Evolutionary conservation across 1,140 invertebrate species (phyloP).

Genomic region (Caenorhabditis elegans): WBcel235 BX284606.5:10669501-10670000

Average conservation of each 20-base stretch:
- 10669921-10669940: not conserved
- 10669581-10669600: constrained; percentile 40
- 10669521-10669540: constrained; percentile 62
- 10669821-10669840: too few species aligned
- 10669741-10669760: too few species aligned
- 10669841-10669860: constrained; percentile 52
- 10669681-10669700: too few species aligned
- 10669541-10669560: constrained; percentile 54
- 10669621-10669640: too few species aligned
- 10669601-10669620: too few species aligned
- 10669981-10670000: not conserved
- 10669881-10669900: constrained; percentile 57
- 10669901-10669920: not conserved
- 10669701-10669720: too few species aligned
- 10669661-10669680: too few species aligned
- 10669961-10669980: not conserved
- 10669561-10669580: constrained; percentile 62
- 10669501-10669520: not conserved
- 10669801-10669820: too few species aligned
- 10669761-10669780: too few species aligned
- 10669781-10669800: too few species aligned
- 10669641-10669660: too few species aligned
- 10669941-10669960: not conserved
- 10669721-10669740: too few species aligned
- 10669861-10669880: constrained; percentile 60